Base-by-base conservation (phyloP, 2,113 vertebrate genomes). In the Drymodes brunneopygia region DNA sequence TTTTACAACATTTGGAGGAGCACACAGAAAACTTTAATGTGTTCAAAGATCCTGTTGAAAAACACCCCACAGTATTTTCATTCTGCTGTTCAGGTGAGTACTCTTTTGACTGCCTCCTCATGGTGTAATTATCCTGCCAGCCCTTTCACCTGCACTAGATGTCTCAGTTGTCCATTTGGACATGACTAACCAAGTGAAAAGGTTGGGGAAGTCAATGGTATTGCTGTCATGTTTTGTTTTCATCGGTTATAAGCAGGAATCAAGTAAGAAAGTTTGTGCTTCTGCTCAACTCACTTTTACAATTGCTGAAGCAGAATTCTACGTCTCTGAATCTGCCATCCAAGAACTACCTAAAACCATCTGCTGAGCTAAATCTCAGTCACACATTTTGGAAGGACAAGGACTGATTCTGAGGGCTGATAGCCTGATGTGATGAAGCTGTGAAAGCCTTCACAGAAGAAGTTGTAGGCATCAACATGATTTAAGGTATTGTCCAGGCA, bases 51-150 rank as follows among this genome's bases (percentile, higher is more conserved):
- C 28, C 24, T 50, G 15, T 5, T 64, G 33, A 15, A 80, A 78
- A 86, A 82, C 28, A 54, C 0, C 0, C 3, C 7, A 17, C 6
- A 24, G 24, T 29, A 70, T 48, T 75, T 91, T 75, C 11, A 17
- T 58, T 71, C 16, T 0, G 0, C 42, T 45, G 9, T 45, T 48
- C 38, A 71, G 16, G 6, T 40, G 9, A 57, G 16, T 38, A 19
- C 22, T 70, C 21, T 45, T 80, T 56, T 62, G 38, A 80, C 28
- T 71, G 10, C 12, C 31, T 74, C 36, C 16, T 74, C 7, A 23
- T 9, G 31, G 24, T 33, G 14, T 24, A 56, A 33, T 7, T 50
- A 81, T 15, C n/a, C 14, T 81, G 17, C 3, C 27, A 94, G 51
- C 4, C 21, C 19, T 40, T 75, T 18, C 16, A 38, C 25, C n/a